Conservation (phyloP, 2,113 vertebrate species). For the Eurystomus gularis region DNA sequence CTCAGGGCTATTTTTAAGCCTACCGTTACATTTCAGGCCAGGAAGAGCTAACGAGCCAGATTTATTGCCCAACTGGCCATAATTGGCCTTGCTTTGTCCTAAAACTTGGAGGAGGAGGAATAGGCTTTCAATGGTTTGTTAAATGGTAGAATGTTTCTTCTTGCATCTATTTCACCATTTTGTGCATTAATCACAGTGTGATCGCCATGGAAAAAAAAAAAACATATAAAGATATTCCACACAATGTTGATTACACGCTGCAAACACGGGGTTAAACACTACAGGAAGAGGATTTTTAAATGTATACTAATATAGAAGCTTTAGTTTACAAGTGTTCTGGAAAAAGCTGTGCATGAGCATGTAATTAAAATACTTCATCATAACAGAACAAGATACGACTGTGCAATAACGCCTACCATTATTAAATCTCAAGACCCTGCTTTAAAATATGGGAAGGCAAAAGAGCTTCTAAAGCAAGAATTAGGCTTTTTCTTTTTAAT, state of each 20-base stretch:
- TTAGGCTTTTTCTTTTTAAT: not conserved
- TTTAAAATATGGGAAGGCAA: not conserved
- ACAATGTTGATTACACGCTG: not conserved
- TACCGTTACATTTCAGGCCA: not conserved
- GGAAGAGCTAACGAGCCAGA: not conserved
- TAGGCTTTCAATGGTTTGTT: not conserved
- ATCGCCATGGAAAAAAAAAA: not conserved
- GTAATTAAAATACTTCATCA: not conserved
- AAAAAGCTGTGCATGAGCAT: not conserved
- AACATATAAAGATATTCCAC: not conserved
- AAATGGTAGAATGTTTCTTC: not conserved
- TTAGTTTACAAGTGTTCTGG: not conserved
- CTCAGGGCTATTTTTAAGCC: not conserved
- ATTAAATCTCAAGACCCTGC: not conserved
- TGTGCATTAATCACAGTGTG: not conserved
- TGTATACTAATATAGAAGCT: not conserved
- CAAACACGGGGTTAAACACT: not conserved
- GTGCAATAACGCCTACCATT: not conserved
- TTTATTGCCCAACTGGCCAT: not conserved
- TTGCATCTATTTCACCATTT: not conserved
- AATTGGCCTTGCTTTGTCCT: not conserved
- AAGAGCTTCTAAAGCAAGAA: not conserved
- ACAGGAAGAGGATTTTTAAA: not conserved
- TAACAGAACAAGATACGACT: rapidly evolving
- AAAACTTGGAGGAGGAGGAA: not conserved